Conservation (phyloP, 2,888 invertebrate genomes). For the Noctua fimbriata region DNA sequence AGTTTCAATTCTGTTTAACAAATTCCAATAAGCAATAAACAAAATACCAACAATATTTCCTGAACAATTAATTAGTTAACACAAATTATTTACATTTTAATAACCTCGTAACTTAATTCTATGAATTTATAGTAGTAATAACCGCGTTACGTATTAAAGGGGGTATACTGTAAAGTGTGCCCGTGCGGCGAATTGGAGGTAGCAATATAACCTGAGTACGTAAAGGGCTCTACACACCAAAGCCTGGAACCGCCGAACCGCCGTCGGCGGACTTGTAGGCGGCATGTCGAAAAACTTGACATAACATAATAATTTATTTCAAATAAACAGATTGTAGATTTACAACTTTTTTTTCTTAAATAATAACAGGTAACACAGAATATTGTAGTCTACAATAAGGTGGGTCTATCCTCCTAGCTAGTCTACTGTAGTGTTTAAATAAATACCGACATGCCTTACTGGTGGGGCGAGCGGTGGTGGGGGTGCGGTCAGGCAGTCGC, state of each 20-base stretch:
- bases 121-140: conserved; percentile 40
- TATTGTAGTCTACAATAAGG: too few species aligned
- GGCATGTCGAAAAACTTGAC: background rate
- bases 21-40: conserved; percentile 2
- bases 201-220: conserved; percentile 46
- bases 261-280: background rate
- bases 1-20: background rate
- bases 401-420: too few species aligned
- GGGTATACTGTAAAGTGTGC: conserved; percentile 12
- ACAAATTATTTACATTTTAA: conserved; percentile 14
- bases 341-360: too few species aligned
- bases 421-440: too few species aligned
- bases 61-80: conserved; percentile 16
- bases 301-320: too few species aligned
- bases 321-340: too few species aligned
- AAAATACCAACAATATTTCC: background rate
- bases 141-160: conserved; percentile 22
- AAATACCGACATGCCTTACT: too few species aligned
- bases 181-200: conserved; percentile 24
- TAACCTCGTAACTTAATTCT: conserved; percentile 14
- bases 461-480: too few species aligned
- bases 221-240: background rate
- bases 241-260: too few species aligned
- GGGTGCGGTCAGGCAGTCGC: too few species aligned
- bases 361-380: too few species aligned